Base-by-base conservation (phyloP, 1,140 invertebrate species). In the Neodiprion lecontei region DNA sequence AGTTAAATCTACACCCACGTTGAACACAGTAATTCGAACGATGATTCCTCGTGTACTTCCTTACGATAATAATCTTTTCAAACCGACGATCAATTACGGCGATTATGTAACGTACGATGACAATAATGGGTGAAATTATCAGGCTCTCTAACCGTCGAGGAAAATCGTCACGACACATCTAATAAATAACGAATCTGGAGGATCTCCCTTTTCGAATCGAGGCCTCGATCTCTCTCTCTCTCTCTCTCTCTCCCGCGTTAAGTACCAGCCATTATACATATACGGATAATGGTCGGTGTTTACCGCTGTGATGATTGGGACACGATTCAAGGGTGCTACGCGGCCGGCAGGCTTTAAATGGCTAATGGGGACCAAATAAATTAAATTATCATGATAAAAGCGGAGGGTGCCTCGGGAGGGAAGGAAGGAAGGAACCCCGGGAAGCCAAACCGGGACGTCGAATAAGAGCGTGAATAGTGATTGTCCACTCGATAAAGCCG, bases 321-420 rank as follows among this genome's bases (percentile, higher is more conserved):
- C 17, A 21, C 83, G 74, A 83, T 85, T 87, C 83, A 84, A 85
- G 84, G 83, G 84, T 83, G 80, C 78, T 21, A 21, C 17, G 17
- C 67, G 50, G 10, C n/a, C 50, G 10, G 50, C 65, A 61, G 82
- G 81, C 84, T 84, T 84, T 80, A 86, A 87, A 78, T 79, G 83
- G 81, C 85, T 84, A 85, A 86, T 85, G 81, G 85, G 81, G 85
- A 79, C 81, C 82, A 86, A 87, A 87, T 87, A 85, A 87, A 87
- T 87, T 85, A 87, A 87, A 87, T 87, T 87, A 87, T 87, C 85
- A 87, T 87, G 78, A 87, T 86, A 87, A 87, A 87, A 80, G 82
- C 75, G 73, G 70, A 1, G 67, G 11, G 40, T 9, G n/a, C 11
- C 11, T 65, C 61, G 11, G 67, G 70, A 28, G 75, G 77, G 77